Evolutionary conservation across 2,113 vertebrate species (phyloP).

Genomic region (Cardinalis cardinalis): DNA sequence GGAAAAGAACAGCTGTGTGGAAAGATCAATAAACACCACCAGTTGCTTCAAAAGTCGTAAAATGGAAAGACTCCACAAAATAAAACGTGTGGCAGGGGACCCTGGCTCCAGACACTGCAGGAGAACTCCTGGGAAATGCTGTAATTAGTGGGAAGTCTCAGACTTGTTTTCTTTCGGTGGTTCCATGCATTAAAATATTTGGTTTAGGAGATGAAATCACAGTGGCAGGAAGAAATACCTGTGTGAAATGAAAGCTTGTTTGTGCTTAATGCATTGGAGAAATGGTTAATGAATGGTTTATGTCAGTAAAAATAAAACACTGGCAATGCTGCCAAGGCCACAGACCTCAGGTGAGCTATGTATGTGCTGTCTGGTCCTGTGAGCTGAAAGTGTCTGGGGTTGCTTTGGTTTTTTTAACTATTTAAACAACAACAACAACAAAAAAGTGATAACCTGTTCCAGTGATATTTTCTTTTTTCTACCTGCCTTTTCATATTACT

Average conservation of each 20-base stretch:
- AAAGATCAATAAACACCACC: conserved; percentile 54
- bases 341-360: neutral
- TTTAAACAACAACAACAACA: neutral
- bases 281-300: neutral
- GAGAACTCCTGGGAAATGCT: neutral
- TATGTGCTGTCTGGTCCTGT: neutral
- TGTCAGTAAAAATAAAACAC: neutral
- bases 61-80: conserved; percentile 1
- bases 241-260: conserved; percentile 24
- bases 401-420: neutral
- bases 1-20: conserved; percentile 42
- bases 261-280: neutral
- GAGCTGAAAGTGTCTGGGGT: neutral
- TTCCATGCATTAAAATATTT: conserved; percentile 9
- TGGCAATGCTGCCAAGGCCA: neutral
- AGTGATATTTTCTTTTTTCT: neutral
- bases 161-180: neutral
- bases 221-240: neutral
- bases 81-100: neutral
- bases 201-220: neutral
- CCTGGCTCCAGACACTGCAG: neutral
- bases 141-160: neutral
- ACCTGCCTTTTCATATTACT: neutral
- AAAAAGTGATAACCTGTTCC: neutral
- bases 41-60: conserved; percentile 43